Percentiles rank a stretch among this genome's conserved stretches.
Evolutionary conservation across 2,888 invertebrate genomes (phyloP).

Genomic region (Aspidiotus rigidus): DNA sequence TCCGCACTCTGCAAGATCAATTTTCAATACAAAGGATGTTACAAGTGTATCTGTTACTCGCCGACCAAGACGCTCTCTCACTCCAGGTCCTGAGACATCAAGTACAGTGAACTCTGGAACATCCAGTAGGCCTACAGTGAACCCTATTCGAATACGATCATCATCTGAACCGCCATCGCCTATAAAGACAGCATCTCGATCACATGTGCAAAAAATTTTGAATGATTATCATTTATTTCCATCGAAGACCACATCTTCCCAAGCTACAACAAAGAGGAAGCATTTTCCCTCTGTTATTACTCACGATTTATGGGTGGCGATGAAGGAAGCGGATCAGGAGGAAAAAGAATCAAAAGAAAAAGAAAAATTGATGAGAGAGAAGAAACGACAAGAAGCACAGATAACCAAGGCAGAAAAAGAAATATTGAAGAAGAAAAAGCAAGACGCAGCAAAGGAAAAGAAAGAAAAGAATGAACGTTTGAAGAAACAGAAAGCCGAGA

Average conservation of each 20-base stretch:
- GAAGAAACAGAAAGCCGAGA: constrained; percentile 1
- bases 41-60: not conserved
- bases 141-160: not conserved
- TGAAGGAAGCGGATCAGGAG: not conserved
- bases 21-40: not conserved
- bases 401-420: not conserved
- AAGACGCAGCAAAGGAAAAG: not conserved
- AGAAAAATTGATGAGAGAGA: not conserved
- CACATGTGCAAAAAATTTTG: constrained; percentile 2
- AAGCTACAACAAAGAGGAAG: not conserved
- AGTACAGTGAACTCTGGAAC: not conserved
- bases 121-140: too few relatives aligned
- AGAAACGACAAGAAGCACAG: not conserved
- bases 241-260: not conserved
- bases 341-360: not conserved
- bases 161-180: constrained; percentile 5
- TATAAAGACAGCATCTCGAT: not conserved
- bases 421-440: not conserved
- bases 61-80: not conserved
- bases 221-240: constrained; percentile 5
- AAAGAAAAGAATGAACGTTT: not conserved
- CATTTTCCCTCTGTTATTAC: constrained; percentile 4
- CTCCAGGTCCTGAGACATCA: too few relatives aligned
- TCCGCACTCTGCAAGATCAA: too few relatives aligned
- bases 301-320: not conserved